Conservation (phyloP, 53 echinoderm and acorn worm genomes). For the Arbacia lixula region DNA sequence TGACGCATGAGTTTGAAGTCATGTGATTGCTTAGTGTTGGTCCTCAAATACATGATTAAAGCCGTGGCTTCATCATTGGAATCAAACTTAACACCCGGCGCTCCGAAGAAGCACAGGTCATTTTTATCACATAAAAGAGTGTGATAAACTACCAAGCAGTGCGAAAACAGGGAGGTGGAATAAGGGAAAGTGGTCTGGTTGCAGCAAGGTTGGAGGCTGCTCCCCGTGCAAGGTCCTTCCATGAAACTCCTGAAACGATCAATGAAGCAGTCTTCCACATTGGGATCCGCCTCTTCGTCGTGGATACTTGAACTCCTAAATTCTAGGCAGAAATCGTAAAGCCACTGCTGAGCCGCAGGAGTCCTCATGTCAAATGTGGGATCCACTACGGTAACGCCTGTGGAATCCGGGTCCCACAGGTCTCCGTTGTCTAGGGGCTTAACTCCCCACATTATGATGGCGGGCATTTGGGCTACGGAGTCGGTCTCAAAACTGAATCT, state of each 20-base stretch:
- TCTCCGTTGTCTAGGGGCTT: constrained; percentile 47
- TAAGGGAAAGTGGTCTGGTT: constrained; percentile 62
- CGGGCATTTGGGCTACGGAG: background rate
- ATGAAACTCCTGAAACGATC: constrained; percentile 64
- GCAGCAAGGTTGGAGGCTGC: constrained; percentile 57
- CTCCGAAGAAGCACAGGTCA: background rate
- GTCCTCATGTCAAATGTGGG: constrained; percentile 47
- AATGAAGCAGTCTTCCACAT: constrained; percentile 60
- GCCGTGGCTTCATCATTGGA: constrained; percentile 40
- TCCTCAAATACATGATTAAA: constrained; percentile 23
- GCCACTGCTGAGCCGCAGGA: constrained; percentile 64
- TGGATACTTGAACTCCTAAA: constrained; percentile 47
- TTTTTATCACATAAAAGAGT: background rate
- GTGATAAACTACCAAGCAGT: constrained; percentile 31
- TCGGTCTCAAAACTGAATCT: constrained; percentile 60
- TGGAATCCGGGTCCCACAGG: constrained; percentile 66
- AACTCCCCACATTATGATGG: constrained; percentile 58
- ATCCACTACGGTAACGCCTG: constrained; percentile 39
- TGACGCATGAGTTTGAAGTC: constrained; percentile 39
- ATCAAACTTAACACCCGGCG: constrained; percentile 52
- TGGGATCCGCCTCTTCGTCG: background rate
- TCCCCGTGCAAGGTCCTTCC: constrained; percentile 37
- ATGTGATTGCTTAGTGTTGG: constrained; percentile 1
- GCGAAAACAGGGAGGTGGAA: constrained; percentile 33
- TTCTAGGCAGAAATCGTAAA: constrained; percentile 61